Evolutionary conservation across 2,797 vertebrate species (phyloP).

Genomic region (Gallinago stenura): DNA sequence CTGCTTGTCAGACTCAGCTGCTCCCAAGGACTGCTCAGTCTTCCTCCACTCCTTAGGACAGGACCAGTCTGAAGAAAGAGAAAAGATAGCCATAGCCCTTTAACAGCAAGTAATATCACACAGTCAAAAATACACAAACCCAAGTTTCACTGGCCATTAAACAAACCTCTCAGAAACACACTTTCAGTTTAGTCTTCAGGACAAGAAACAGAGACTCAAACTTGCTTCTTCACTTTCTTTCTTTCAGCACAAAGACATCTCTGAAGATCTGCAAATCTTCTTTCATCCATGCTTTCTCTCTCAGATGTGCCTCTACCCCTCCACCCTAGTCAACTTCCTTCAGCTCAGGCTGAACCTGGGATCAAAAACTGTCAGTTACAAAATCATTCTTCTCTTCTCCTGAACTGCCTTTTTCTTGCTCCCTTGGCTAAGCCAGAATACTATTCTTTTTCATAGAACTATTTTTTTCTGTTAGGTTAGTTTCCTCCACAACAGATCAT

Average conservation of each 20-base stretch:
- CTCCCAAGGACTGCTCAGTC: background rate
- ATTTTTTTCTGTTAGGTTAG: background rate
- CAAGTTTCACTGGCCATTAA: background rate
- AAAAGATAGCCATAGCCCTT: background rate
- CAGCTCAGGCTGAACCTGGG: slow-evolving; percentile 13
- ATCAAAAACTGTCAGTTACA: slow-evolving; percentile 42
- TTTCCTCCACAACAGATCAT: background rate
- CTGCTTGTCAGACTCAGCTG: background rate
- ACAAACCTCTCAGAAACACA: background rate
- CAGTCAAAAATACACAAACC: background rate
- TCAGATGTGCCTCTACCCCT: slow-evolving; percentile 7
- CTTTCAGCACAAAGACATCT: slow-evolving; percentile 48
- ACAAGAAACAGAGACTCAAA: slow-evolving; percentile 7
- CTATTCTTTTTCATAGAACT: background rate
- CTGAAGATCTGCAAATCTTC: slow-evolving; percentile 22
- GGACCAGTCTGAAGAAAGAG: background rate
- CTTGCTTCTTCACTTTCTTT: background rate
- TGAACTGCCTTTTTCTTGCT: background rate
- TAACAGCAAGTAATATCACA: background rate
- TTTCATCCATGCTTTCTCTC: slow-evolving; percentile 17
- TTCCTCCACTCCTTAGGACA: background rate
- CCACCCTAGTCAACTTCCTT: slow-evolving; percentile 30
- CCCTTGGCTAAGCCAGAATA: background rate
- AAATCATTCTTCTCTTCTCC: slow-evolving; percentile 21
- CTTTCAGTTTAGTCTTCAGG: slow-evolving; percentile 3